Evolutionary conservation across 1,140 invertebrate genomes (phyloP).

Genomic region (Gonatopus flavifemur): DNA sequence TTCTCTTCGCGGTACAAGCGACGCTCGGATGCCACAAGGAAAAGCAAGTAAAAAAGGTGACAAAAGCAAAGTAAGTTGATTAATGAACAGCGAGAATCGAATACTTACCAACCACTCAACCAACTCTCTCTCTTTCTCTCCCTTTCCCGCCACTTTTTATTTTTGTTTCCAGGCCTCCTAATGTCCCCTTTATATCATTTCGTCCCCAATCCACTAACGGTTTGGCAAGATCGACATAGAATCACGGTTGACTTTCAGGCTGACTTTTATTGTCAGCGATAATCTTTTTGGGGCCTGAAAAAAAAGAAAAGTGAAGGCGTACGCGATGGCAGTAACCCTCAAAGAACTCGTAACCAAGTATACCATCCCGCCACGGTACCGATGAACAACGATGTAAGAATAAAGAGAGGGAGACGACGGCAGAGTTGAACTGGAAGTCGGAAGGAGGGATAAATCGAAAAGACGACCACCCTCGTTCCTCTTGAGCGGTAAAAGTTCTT

Average conservation of each 20-base stretch:
- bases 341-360: slow-evolving; percentile 15
- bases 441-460: slow-evolving; percentile 13
- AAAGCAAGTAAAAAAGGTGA: slow-evolving; percentile 29
- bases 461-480: slow-evolving; percentile 7
- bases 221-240: slow-evolving; percentile 18
- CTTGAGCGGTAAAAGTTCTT: slow-evolving; percentile 18
- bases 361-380: too few relatives aligned
- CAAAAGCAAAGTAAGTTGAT: slow-evolving; percentile 48
- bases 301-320: slow-evolving; percentile 10
- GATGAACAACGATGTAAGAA: too few relatives aligned
- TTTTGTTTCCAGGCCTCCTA: slow-evolving; percentile 1
- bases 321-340: slow-evolving; percentile 13
- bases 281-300: slow-evolving; percentile 22
- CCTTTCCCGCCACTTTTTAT: background rate
- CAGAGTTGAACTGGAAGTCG: slow-evolving; percentile 4
- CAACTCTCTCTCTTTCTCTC: background rate
- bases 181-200: background rate
- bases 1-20: too few relatives aligned
- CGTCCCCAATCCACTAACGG: background rate
- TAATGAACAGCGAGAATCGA: slow-evolving; percentile 46
- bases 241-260: slow-evolving; percentile 30
- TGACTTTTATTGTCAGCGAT: slow-evolving; percentile 39
- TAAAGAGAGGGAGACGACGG: too few relatives aligned
- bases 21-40: too few relatives aligned
- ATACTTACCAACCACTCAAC: background rate